phyloP scores from a whole-genome alignment of 30 jellyfish, hydroid and myxozoan genomes.

The Morbakka virulenta region DNA sequence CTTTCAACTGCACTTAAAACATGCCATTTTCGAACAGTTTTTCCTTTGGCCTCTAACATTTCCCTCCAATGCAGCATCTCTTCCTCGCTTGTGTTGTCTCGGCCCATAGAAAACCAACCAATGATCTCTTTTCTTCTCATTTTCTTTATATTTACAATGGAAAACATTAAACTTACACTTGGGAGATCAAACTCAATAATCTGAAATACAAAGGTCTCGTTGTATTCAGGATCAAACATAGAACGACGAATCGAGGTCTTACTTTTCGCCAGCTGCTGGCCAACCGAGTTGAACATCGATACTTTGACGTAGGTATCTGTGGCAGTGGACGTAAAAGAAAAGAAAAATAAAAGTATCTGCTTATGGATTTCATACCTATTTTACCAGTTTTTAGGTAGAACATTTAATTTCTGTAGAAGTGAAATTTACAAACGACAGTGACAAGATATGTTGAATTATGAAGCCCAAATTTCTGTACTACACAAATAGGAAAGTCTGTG shows the following conservation, averaged over 20 bases:
- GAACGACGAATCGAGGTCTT: slow-evolving; percentile 96
- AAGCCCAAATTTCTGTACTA: too few species aligned
- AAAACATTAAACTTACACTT: slow-evolving; percentile 94
- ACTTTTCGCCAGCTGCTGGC: slow-evolving; percentile 96
- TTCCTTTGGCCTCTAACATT: slow-evolving; percentile 94
- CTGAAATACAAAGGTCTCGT: slow-evolving; percentile 94
- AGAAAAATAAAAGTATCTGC: background rate
- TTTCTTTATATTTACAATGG: slow-evolving; percentile 80
- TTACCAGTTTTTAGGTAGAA: background rate
- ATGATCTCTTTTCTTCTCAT: slow-evolving; percentile 93
- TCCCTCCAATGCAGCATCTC: slow-evolving; percentile 93
- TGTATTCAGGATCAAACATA: slow-evolving; percentile 96
- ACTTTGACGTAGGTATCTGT: slow-evolving; percentile 98
- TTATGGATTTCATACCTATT: background rate
- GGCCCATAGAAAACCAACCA: slow-evolving; percentile 97
- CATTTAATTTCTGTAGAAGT: too few species aligned
- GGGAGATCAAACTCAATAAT: slow-evolving; percentile 94
- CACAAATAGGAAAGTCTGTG: too few species aligned
- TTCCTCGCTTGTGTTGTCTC: slow-evolving; percentile 94
- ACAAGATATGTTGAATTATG: too few species aligned
- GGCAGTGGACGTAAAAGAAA: slow-evolving; percentile 3
- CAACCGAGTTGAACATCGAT: slow-evolving; percentile 92
- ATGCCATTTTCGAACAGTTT: slow-evolving; percentile 93
- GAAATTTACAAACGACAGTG: too few species aligned
- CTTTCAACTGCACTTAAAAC: slow-evolving; percentile 85